These are phyloP conservation scores for Agrilus biguttatus DNA, from an alignment of 2,888 invertebrate genomes.

Conservation along the genomic window DNA sequence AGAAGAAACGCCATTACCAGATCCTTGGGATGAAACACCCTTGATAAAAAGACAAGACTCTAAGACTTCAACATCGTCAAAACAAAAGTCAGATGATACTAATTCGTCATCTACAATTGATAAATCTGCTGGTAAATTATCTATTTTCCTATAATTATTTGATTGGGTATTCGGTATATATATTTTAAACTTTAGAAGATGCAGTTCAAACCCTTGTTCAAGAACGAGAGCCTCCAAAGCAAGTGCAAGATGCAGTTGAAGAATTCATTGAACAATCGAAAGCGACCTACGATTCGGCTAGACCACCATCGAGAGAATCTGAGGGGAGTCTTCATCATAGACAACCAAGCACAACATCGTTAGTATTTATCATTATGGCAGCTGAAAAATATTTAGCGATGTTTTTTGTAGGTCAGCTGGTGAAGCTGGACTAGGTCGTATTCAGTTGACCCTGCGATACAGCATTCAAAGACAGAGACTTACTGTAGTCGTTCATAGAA, in stretches of 20 bases:
- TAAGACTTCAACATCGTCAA: too few species aligned
- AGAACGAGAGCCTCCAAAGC: not conserved
- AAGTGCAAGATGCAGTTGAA: slow-evolving; percentile 17
- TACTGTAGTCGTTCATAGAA: slow-evolving; percentile 75
- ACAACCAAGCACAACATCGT: slow-evolving; percentile 28
- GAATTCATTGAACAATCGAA: slow-evolving; percentile 22
- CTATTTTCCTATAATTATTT: too few species aligned
- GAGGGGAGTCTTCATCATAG: slow-evolving; percentile 22
- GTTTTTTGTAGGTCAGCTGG: slow-evolving; percentile 44
- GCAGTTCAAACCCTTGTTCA: too few species aligned
- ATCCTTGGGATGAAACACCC: too few species aligned
- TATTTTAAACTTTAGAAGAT: too few species aligned
- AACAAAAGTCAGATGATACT: too few species aligned
- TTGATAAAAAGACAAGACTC: too few species aligned
- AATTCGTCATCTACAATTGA: too few species aligned
- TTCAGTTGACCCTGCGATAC: slow-evolving; percentile 75
- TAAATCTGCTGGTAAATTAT: too few species aligned
- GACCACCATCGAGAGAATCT: slow-evolving; percentile 23
- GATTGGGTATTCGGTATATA: too few species aligned
- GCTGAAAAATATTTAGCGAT: slow-evolving; percentile 2
- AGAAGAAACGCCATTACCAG: too few species aligned
- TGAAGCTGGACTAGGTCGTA: slow-evolving; percentile 60
- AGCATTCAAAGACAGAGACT: slow-evolving; percentile 71
- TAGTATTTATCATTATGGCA: slow-evolving; percentile 12
- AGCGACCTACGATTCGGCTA: slow-evolving; percentile 14